Evolutionary conservation across 2,113 vertebrate species (phyloP), one percentile per base, ranked within the genome.

Genomic region (Lanius collurio): DNA sequence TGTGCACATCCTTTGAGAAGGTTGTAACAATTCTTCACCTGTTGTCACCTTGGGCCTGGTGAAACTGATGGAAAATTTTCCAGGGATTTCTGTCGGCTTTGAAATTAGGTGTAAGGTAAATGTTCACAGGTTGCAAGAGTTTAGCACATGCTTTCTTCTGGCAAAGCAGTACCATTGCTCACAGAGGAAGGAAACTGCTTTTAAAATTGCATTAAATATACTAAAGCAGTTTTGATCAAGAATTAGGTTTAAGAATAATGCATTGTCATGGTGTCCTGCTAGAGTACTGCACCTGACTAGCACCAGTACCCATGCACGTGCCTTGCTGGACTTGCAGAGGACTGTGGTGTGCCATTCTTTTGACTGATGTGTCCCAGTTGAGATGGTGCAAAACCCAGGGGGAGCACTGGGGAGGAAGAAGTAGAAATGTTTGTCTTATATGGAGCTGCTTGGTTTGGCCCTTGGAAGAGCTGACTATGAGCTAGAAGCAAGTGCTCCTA

Each of bases 311-410:
- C 39, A 10, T 3, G 31, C 6, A 17, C 0, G 2, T 37, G 53
- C 46, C 42, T 31, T 35, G 49, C 21, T 35, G 65, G 73, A 28
- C 52, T 55, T 46, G 56, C 15, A 60, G 41, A 59, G 18, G 12
- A 6, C 5, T n/a, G 27, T 22, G 21, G 35, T 26, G 15, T 37
- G 37, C 27, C 0, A 0, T 14, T 31, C 8, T 69, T 67, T 59
- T 13, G 24, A 71, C 16, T 1, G 9, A 50, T 0, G 2, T 20
- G 30, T 15, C 20, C 19, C 11, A 13, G 16, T 1, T 0, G 2
- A 56, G 41, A 68, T 7, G 9, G 18, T 59, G 59, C 9, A 91
- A 83, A 87, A 46, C 8, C 4, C 9, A 13, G 18, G 5, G 21
- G 2, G 2, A 18, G 6, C 5, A 3, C 0, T 19, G 20, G 28